Conservation (phyloP, 2,113 vertebrate species). For the Rhabdornis inornatus region DNA sequence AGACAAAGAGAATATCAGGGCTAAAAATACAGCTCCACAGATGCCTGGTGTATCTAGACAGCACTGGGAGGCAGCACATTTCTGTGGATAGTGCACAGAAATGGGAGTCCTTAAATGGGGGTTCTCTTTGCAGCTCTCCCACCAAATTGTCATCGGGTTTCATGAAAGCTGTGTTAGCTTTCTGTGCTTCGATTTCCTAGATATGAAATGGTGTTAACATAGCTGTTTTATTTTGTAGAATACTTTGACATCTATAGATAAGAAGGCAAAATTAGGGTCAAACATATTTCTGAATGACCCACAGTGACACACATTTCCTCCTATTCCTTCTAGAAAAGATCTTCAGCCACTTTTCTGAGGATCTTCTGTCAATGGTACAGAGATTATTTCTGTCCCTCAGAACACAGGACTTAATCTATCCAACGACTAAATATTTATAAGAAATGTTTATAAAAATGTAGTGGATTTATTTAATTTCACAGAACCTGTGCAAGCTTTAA, state of each 20-base stretch:
- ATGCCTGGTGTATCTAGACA: not conserved
- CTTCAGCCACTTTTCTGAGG: not conserved
- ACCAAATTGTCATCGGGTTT: not conserved
- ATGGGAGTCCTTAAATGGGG: not conserved
- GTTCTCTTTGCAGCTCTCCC: not conserved
- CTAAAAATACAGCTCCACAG: conserved; percentile 33
- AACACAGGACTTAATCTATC: not conserved
- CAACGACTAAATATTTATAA: not conserved
- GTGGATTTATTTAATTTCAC: not conserved
- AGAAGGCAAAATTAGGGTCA: not conserved
- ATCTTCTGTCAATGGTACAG: not conserved
- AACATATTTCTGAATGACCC: not conserved
- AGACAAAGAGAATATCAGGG: conserved; percentile 9
- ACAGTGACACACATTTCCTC: not conserved
- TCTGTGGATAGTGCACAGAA: not conserved
- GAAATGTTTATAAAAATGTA: not conserved
- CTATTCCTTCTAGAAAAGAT: not conserved
- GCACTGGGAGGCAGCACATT: conserved; percentile 56
- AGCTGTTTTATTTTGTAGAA: not conserved
- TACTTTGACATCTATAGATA: not conserved
- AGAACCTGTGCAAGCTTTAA: not conserved
- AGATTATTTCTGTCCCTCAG: not conserved
- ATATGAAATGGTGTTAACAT: not conserved
- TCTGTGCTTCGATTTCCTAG: not conserved
- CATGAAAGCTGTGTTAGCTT: not conserved